Percentiles rank a stretch among this genome's conserved stretches.
phyloP scores from a whole-genome alignment of 2,888 invertebrate genomes.

The Nomada lathburiana region DNA sequence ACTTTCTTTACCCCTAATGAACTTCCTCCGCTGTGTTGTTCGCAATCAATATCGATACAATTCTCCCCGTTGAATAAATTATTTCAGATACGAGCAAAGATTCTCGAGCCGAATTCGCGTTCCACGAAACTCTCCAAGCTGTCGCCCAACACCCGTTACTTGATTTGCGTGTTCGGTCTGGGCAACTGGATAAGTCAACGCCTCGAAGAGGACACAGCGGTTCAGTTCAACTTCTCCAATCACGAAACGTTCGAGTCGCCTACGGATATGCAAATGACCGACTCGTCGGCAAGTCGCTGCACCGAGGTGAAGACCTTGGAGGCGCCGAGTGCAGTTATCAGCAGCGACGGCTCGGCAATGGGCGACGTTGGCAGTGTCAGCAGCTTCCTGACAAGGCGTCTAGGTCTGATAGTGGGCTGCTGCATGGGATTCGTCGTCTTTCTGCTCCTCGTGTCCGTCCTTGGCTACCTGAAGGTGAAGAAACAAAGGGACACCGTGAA shows the following conservation, averaged over 20 bases:
- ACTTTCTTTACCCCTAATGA: not conserved
- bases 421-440: conserved; percentile 95
- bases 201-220: conserved; percentile 79
- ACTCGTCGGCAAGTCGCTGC: conserved; percentile 91
- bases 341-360: conserved; percentile 85
- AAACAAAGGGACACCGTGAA: conserved; percentile 92
- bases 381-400: conserved; percentile 91
- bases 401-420: conserved; percentile 94
- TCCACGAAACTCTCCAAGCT: conserved; percentile 91
- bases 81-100: conserved; percentile 90
- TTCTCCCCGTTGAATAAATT: not conserved
- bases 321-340: conserved; percentile 86
- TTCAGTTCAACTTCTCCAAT: conserved; percentile 76
- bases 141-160: conserved; percentile 92
- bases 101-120: conserved; percentile 90
- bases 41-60: not conserved
- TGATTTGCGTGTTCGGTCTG: conserved; percentile 94
- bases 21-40: too few species aligned
- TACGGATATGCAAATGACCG: conserved; percentile 87
- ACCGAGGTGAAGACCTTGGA: conserved; percentile 91
- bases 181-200: conserved; percentile 89
- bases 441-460: conserved; percentile 92
- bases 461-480: conserved; percentile 94
- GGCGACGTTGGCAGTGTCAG: conserved; percentile 86
- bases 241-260: conserved; percentile 86